Evolutionary conservation across 2,113 vertebrate genomes (phyloP).

Genomic region (Xenus cinereus): DNA sequence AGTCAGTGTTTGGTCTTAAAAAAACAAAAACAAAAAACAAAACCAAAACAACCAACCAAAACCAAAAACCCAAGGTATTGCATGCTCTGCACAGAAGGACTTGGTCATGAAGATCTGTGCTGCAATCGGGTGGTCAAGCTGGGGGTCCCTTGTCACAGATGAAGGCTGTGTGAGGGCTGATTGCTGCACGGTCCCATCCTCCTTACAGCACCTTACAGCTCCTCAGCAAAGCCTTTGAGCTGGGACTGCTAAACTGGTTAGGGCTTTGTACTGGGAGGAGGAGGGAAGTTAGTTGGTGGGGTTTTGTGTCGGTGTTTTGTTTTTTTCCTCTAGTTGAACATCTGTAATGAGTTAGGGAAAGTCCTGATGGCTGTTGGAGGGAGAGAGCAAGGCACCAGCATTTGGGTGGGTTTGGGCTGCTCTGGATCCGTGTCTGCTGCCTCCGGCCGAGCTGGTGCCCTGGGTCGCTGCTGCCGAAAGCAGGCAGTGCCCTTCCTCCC

Average conservation of each 20-base stretch:
- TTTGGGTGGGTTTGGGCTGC: background rate
- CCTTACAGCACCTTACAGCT: background rate
- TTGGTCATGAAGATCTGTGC: background rate
- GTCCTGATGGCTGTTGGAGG: background rate
- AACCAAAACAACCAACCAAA: no score
- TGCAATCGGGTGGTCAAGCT: background rate
- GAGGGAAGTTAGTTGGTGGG: fast-evolving
- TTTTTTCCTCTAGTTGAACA: background rate
- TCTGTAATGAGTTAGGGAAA: background rate
- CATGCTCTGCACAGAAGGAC: background rate
- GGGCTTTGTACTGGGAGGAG: background rate
- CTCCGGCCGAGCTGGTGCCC: background rate
- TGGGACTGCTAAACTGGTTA: background rate
- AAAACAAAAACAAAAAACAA: background rate
- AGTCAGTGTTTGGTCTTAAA: background rate
- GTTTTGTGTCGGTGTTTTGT: background rate
- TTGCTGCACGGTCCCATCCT: background rate
- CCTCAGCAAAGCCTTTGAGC: background rate
- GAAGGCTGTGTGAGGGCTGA: background rate
- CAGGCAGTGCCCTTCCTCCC: background rate
- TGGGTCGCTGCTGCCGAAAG: fast-evolving
- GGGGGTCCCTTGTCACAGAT: background rate
- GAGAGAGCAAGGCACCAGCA: background rate
- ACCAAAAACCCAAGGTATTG: background rate
- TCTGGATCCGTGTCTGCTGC: background rate